Evolutionary conservation across 1,140 invertebrate species (phyloP).

Genomic region (Dendroctonus valens): DNA sequence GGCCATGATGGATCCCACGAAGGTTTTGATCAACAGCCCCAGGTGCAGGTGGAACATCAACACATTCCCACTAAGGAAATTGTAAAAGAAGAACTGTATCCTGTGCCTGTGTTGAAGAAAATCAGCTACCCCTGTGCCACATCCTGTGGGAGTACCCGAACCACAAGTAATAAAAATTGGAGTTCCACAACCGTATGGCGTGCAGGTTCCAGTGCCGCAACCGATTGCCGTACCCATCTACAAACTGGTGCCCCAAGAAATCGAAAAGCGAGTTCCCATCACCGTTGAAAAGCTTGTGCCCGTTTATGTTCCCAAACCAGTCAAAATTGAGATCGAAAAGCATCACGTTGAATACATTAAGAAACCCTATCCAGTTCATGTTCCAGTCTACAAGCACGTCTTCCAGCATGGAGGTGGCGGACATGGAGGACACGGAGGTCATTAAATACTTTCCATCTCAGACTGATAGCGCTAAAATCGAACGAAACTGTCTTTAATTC

Average conservation of each 20-base stretch:
- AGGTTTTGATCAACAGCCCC: constrained; percentile 39
- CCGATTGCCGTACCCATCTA: constrained; percentile 72
- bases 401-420: constrained; percentile 54
- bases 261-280: constrained; percentile 74
- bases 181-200: constrained; percentile 72
- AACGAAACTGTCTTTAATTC: constrained; percentile 2
- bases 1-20: constrained; percentile 28
- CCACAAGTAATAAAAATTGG: constrained; percentile 71
- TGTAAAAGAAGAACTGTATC: constrained; percentile 65
- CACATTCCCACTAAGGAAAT: constrained; percentile 56
- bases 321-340: constrained; percentile 73
- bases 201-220: constrained; percentile 68
- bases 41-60: constrained; percentile 46
- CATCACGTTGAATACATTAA: constrained; percentile 69
- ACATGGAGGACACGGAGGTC: constrained; percentile 28
- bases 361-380: constrained; percentile 74
- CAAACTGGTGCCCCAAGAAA: constrained; percentile 61
- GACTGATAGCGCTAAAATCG: constrained; percentile 14
- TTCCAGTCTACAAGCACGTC: constrained; percentile 77
- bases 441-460: constrained; percentile 3
- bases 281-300: constrained; percentile 73
- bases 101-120: constrained; percentile 71
- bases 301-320: constrained; percentile 72
- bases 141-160: constrained; percentile 69
- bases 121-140: constrained; percentile 70